Base-by-base conservation (phyloP, 2,113 vertebrate species). In the Benitochromis conjunctus region DNA sequence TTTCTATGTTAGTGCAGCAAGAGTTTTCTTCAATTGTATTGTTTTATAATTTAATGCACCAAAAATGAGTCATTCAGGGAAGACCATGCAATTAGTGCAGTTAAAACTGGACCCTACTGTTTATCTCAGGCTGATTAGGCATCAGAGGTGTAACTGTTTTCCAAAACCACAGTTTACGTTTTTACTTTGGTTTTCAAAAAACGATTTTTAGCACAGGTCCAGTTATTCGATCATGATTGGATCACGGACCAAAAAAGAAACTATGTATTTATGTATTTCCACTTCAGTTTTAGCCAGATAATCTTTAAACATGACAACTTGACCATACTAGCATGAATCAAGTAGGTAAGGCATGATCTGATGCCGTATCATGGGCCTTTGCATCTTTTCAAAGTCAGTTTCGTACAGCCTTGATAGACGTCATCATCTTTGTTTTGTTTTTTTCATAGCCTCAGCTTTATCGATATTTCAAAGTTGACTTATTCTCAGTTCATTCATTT, bases 41-140 rank as follows among this genome's bases (percentile, higher is more conserved):
- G 62, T 80, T 88, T 74, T 84, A 76, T 2, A 2, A 87, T 53
- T 69, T 82, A 56, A 60, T 88, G 34, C 24, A 41, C 80, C 60
- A 58, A 12, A 53, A 69, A 48, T 77, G 26, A 38, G 4, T 81
- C 76, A 80, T 46, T 60, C 79, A 38, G 29, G 58, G 46, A 78
- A 69, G 88, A 87, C 29, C 82, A 79, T 85, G 86, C 46, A 83
- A 77, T 80, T 62, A 81, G 82, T 71, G 82, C 79, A 74, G 51
- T 88, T 81, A 86, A 83, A 92, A 88, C 87, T 82, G 85, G 90
- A 86, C 54, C 87, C 77, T 38, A 48, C 86, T 71, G 77, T 41
- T 58, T 79, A 26, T 69, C 78, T 76, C 29, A 21, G 83, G 13
- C 89, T 83, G 31, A 14, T 36, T 60, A 41, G 4, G 26, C 48